Conservation (phyloP, 2,113 vertebrate species). For the Colaptes auratus region DNA sequence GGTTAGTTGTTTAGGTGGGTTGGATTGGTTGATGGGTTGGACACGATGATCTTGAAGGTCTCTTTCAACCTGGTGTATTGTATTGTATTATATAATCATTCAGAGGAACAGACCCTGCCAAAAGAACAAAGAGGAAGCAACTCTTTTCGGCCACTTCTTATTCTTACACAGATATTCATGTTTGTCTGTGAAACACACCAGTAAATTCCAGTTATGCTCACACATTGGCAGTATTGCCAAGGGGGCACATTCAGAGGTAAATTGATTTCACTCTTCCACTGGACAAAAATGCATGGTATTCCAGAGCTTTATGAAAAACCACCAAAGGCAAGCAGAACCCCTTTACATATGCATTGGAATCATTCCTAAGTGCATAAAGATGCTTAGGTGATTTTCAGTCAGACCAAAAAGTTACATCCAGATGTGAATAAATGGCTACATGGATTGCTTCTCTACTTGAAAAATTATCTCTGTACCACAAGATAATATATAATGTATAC, state of each 20-base stretch:
- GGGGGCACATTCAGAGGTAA: not conserved
- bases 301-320: not conserved
- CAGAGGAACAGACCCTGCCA: not conserved
- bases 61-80: no score
- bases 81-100: no score
- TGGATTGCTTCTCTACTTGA: not conserved
- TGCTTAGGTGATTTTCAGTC: not conserved
- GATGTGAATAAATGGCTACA: not conserved
- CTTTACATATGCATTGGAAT: not conserved
- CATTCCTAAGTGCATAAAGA: not conserved
- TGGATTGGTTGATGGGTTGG: no score
- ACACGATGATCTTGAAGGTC: no score
- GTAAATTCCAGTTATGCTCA: not conserved
- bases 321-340: not conserved
- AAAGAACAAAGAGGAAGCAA: not conserved
- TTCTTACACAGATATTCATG: not conserved
- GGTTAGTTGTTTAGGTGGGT: no score
- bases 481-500: not conserved
- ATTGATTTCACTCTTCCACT: conserved; percentile 19
- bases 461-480: not conserved
- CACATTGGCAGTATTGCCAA: not conserved
- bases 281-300: conserved; percentile 14
- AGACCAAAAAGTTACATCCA: not conserved
- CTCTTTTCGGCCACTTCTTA: not conserved
- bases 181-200: not conserved